These are phyloP conservation scores for Trypoxylus dichotomus DNA, from an alignment of 1,140 invertebrate species.

Conservation along the genomic window DNA sequence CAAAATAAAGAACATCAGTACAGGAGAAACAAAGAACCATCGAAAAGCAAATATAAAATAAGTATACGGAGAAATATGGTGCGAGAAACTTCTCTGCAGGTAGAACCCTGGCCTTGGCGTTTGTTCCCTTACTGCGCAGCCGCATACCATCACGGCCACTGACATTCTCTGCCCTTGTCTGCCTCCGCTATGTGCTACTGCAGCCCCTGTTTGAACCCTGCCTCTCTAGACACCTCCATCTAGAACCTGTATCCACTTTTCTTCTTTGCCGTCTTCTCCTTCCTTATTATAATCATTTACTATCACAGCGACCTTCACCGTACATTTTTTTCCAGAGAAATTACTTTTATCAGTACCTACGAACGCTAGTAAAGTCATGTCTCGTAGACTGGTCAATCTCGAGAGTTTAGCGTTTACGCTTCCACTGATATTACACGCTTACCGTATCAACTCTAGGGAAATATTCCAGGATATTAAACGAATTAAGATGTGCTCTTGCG, in stretches of 20 bases:
- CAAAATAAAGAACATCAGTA: too few relatives aligned
- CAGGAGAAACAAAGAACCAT: neutral
- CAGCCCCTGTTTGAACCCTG: constrained; percentile 10
- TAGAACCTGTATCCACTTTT: constrained; percentile 22
- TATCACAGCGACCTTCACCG: constrained; percentile 11
- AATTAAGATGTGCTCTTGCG: neutral
- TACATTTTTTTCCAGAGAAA: constrained; percentile 9
- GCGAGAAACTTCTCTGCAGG: neutral
- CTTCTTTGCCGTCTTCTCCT: neutral
- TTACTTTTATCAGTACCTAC: constrained; percentile 5
- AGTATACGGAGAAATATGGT: neutral
- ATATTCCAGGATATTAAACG: neutral
- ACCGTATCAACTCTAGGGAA: neutral
- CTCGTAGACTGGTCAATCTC: neutral
- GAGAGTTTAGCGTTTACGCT: neutral
- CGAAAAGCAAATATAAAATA: neutral
- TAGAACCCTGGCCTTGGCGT: constrained; percentile 28
- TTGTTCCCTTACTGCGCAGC: constrained; percentile 22
- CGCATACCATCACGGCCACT: constrained; percentile 28
- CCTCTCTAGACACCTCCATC: constrained; percentile 6
- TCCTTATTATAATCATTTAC: constrained; percentile 23
- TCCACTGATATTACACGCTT: neutral
- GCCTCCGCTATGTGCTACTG: neutral
- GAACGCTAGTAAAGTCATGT: neutral
- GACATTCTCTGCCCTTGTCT: constrained; percentile 29